Conservation (phyloP, 2,113 vertebrate genomes). For the Coregonus clupeaformis region DNA sequence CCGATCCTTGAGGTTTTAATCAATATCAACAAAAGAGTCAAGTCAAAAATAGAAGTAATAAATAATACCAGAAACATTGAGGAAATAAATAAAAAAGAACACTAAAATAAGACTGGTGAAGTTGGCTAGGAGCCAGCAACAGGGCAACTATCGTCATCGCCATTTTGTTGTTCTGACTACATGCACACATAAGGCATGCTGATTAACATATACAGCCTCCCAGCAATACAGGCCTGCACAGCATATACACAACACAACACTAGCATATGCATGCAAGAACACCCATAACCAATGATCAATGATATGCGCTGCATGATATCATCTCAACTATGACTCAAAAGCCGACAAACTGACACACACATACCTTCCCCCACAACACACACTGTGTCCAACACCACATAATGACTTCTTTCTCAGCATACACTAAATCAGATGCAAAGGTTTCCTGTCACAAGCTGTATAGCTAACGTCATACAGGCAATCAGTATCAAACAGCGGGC, state of each 20-base stretch:
- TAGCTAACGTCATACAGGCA: too few species aligned
- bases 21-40: too few species aligned
- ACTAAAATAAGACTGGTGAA: too few species aligned
- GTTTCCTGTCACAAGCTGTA: neutral
- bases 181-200: neutral
- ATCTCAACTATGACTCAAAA: neutral
- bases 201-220: neutral
- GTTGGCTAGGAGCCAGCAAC: too few species aligned
- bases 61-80: too few species aligned
- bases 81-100: too few species aligned
- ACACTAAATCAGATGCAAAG: neutral
- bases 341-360: neutral
- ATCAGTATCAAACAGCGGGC: neutral
- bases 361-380: neutral
- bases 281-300: neutral
- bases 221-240: too few species aligned
- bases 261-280: neutral
- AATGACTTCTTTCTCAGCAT: neutral
- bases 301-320: too few species aligned
- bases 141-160: too few species aligned
- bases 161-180: too few species aligned
- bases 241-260: neutral
- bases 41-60: too few species aligned
- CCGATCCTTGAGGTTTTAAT: too few species aligned
- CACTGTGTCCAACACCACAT: neutral